These are phyloP conservation scores for Corydoras sp. DNA, from an alignment of 2,113 vertebrate species.

Conservation along the genomic window DNA sequence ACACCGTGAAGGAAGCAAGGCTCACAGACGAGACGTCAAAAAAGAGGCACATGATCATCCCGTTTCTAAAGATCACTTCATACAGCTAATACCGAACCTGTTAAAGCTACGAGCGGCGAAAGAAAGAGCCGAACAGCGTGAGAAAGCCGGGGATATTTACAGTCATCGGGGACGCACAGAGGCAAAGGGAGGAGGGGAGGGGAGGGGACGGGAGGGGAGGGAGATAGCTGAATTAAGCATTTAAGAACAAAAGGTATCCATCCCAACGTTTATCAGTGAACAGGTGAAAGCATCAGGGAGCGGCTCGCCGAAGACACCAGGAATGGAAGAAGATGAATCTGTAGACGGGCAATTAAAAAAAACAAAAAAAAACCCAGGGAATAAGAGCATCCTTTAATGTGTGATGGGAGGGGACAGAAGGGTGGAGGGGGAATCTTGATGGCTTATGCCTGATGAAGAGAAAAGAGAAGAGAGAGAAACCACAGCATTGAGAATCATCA, in stretches of 20 bases:
- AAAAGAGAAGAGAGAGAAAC: slow-evolving; percentile 60
- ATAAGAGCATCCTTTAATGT: slow-evolving; percentile 75
- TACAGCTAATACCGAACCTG: slow-evolving; percentile 7
- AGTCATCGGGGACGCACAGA: background rate
- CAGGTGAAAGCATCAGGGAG: slow-evolving; percentile 53
- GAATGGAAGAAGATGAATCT: slow-evolving; percentile 52
- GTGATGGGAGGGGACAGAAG: slow-evolving; percentile 64
- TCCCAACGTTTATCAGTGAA: slow-evolving; percentile 55
- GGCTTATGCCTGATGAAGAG: slow-evolving; percentile 82
- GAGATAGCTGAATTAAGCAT: slow-evolving; percentile 32
- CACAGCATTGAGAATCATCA: slow-evolving; percentile 45
- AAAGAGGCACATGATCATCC: background rate
- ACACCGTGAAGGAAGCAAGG: slow-evolving; percentile 9
- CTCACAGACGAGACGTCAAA: slow-evolving; percentile 14
- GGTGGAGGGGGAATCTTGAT: slow-evolving; percentile 72
- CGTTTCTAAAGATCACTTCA: slow-evolving; percentile 16
- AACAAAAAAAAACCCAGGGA: slow-evolving; percentile 59
- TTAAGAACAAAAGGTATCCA: slow-evolving; percentile 36
- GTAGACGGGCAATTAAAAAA: slow-evolving; percentile 57
- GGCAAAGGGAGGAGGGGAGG: too few species aligned
- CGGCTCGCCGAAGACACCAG: slow-evolving; percentile 64
- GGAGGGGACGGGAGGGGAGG: too few species aligned
- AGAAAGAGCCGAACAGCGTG: background rate
- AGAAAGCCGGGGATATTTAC: slow-evolving; percentile 18
- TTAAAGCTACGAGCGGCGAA: background rate